Conservation (phyloP, 2,113 vertebrate species). For the Taurulus bubalis region DNA sequence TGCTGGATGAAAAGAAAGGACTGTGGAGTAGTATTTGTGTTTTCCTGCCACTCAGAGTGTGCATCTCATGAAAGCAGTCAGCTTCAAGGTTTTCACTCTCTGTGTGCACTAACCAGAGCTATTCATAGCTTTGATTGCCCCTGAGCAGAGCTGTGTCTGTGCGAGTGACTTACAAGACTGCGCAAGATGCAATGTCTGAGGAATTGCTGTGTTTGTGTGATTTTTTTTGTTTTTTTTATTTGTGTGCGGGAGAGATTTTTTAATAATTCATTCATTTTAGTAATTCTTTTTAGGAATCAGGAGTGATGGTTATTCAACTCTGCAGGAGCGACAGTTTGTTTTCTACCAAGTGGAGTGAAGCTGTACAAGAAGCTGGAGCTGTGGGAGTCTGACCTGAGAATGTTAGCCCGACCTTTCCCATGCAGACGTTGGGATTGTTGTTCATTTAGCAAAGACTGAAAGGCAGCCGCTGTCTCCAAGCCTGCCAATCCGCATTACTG, state of each 20-base stretch:
- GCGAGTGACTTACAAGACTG: conserved; percentile 57
- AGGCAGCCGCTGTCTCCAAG: conserved; percentile 36
- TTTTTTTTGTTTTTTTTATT: not conserved
- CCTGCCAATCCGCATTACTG: conserved; percentile 52
- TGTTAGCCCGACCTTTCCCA: conserved; percentile 5
- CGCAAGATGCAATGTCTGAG: conserved; percentile 20
- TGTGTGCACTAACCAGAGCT: conserved; percentile 55
- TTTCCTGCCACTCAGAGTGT: conserved; percentile 65
- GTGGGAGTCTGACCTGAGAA: conserved; percentile 21
- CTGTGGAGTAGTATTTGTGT: conserved; percentile 60
- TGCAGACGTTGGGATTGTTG: conserved; percentile 14
- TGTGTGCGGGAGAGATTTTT: conserved; percentile 12
- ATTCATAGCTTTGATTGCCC: conserved; percentile 70
- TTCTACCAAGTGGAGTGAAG: not conserved
- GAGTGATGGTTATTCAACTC: conserved; percentile 1
- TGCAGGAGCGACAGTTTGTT: conserved; percentile 1
- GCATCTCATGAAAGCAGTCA: conserved; percentile 61
- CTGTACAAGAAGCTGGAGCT: not conserved
- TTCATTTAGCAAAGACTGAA: conserved; percentile 28
- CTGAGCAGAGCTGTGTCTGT: conserved; percentile 59
- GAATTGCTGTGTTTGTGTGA: conserved; percentile 8
- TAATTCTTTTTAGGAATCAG: conserved; percentile 25
- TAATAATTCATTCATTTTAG: conserved; percentile 41
- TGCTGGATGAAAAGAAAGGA: conserved; percentile 61
- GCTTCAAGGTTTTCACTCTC: conserved; percentile 64